Base-by-base conservation (phyloP, 2,888 invertebrate species). In the Halocaridina rubra region DNA sequence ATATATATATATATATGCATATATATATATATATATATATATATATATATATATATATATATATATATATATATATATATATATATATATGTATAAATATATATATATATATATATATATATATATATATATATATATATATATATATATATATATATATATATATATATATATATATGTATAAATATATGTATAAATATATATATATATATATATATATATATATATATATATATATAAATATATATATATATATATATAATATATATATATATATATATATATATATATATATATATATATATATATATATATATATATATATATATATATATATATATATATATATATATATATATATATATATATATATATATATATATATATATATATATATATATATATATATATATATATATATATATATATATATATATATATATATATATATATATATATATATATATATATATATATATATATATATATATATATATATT, bases 11-110 rank as follows among this genome's bases (percentile, higher is more conserved):
- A 69, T 69, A 69, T 24, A 69, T 69, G 24, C 27, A 69, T 69
- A 69, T 69, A 69, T 24, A 69, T 69, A 69, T 69, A 69, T 69
- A 69, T 69, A 69, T 69, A 69, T 69, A 69, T 69, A 27, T 69
- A 69, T 69, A 69, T 69, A 27, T 69, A 69, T 69, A 69, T 69
- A 69, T 69, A 69, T 69, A 69, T 69, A 69, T 69, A 69, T 69
- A 69, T 69, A 69, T 69, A 69, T 69, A 69, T 69, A 69, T 69
- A 69, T 69, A 69, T 69, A 69, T 69, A 69, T 69, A 69, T 69
- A 69, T 69, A 69, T 69, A 29, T 69, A 69, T 29, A 39, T 39
- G 13, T 39, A 39, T 39, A 39, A 8, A 39, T 39, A 39, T 39
- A 39, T 39, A 39, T 39, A 29, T 29, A 69, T 29, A 29, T 69